Percentiles rank a stretch among this genome's conserved stretches.
phyloP scores from a whole-genome alignment of 2,113 vertebrate species.

The Gnathonemus longibarbis region DNA sequence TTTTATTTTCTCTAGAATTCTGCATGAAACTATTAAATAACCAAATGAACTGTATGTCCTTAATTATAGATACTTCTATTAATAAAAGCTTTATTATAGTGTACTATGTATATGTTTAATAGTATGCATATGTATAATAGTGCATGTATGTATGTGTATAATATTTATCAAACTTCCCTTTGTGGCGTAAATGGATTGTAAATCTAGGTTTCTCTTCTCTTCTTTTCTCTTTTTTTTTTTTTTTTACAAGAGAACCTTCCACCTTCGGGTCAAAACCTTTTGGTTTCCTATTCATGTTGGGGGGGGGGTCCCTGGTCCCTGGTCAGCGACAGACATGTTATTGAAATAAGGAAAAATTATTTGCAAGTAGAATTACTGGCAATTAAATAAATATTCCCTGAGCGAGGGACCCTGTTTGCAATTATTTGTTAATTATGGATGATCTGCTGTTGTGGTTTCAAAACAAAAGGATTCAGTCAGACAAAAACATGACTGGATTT shows the following conservation, averaged over 20 bases:
- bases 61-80: neutral
- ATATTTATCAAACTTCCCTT: neutral
- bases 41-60: neutral
- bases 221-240: too few relatives aligned
- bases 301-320: neutral
- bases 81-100: neutral
- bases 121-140: neutral
- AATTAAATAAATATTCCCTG: neutral
- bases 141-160: neutral
- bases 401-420: neutral
- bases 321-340: neutral
- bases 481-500: neutral
- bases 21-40: neutral
- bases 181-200: neutral
- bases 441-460: neutral
- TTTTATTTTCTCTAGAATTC: neutral
- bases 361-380: neutral
- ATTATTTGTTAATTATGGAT: constrained; percentile 4
- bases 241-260: neutral
- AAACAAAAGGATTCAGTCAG: neutral
- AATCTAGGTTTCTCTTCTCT: neutral
- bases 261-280: neutral
- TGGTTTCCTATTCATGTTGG: neutral
- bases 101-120: too few relatives aligned
- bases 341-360: neutral